Conservation (phyloP, 2,797 vertebrate species). For the Catharus ustulatus region DNA sequence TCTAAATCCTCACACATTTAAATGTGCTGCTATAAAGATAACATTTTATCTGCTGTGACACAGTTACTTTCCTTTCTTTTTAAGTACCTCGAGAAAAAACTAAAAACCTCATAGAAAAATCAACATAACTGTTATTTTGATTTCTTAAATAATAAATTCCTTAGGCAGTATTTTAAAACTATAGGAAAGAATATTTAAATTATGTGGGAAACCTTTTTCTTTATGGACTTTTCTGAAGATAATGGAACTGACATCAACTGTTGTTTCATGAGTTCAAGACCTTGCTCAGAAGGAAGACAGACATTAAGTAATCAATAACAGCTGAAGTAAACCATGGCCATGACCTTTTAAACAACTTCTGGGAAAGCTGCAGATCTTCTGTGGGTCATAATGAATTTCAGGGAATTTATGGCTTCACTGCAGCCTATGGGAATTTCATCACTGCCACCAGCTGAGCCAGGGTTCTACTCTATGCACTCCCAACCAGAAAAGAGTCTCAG, state of each 20-base stretch:
- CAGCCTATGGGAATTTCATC: background rate
- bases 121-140: background rate
- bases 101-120: background rate
- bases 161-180: background rate
- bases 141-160: background rate
- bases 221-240: background rate
- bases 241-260: background rate
- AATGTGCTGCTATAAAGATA: background rate
- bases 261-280: conserved; percentile 28
- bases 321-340: background rate
- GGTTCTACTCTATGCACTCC: background rate
- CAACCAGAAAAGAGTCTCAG: background rate
- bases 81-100: background rate
- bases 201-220: background rate
- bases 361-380: conserved; percentile 15
- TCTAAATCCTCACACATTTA: background rate
- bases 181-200: background rate
- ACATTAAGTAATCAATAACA: conserved; percentile 24
- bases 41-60: background rate
- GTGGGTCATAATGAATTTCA: background rate
- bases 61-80: background rate
- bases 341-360: conserved; percentile 9
- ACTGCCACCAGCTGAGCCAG: background rate
- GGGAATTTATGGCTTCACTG: background rate
- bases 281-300: conserved; percentile 19